Evolutionary conservation across 2,888 invertebrate genomes (phyloP).

Genomic region (Parnassius apollo): DNA sequence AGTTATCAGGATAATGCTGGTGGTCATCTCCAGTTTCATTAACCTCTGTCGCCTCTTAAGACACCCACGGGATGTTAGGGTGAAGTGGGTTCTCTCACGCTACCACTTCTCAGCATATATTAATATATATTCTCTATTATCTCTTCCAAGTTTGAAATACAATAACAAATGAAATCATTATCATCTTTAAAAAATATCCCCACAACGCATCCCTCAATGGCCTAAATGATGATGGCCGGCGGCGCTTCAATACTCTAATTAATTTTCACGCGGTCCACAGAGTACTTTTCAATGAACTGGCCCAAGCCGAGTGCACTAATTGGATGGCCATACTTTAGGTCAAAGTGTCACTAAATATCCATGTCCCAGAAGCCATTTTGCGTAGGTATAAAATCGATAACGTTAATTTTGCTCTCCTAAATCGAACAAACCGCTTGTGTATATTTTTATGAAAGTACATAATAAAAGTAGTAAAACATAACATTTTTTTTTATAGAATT

Average conservation of each 20-base stretch:
- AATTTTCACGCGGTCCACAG: slow-evolving; percentile 39
- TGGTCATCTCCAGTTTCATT: too few relatives aligned
- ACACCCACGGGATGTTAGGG: too few relatives aligned
- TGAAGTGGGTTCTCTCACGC: too few relatives aligned
- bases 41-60: too few relatives aligned
- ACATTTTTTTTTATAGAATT: too few relatives aligned
- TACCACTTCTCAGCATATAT: too few relatives aligned
- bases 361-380: slow-evolving; percentile 19
- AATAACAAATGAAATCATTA: too few relatives aligned
- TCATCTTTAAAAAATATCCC: too few relatives aligned
- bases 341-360: slow-evolving; percentile 12
- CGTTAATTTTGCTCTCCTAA: neutral
- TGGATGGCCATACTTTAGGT: slow-evolving; percentile 26
- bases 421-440: neutral
- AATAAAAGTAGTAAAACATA: too few relatives aligned
- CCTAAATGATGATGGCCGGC: slow-evolving; percentile 29
- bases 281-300: slow-evolving; percentile 35
- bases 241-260: slow-evolving; percentile 50
- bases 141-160: too few relatives aligned
- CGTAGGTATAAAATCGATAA: neutral
- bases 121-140: too few relatives aligned
- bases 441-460: neutral
- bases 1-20: too few relatives aligned
- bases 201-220: neutral
- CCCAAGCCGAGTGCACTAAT: slow-evolving; percentile 33